phyloP scores from a whole-genome alignment of 1,140 invertebrate species.

The Lordiphosa clarofinis region DNA sequence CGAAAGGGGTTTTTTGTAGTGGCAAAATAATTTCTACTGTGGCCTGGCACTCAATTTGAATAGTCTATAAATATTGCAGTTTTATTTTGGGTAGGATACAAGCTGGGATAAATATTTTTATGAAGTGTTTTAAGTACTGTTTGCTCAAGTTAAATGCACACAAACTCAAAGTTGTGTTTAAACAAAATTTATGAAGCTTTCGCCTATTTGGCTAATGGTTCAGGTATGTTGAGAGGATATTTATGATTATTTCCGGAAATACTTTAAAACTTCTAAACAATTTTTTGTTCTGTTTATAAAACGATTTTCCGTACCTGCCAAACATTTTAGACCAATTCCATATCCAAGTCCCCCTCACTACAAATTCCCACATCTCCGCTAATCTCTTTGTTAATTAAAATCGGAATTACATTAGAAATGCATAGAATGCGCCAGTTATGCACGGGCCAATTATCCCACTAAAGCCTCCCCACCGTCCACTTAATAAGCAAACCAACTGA shows the following conservation, averaged over 20 bases:
- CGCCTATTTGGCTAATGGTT: too few relatives aligned
- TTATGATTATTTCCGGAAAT: too few relatives aligned
- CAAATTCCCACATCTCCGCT: constrained; percentile 1
- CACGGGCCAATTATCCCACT: constrained; percentile 34
- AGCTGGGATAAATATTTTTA: not conserved
- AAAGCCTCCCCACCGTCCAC: constrained; percentile 5
- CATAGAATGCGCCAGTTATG: constrained; percentile 17
- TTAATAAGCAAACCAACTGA: constrained; percentile 40
- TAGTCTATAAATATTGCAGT: constrained; percentile 27
- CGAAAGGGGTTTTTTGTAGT: constrained; percentile 33
- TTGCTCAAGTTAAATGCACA: too few relatives aligned
- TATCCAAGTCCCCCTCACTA: too few relatives aligned
- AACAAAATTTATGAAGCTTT: too few relatives aligned
- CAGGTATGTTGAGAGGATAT: too few relatives aligned
- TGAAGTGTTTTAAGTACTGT: too few relatives aligned
- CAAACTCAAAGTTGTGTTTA: too few relatives aligned
- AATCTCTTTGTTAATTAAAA: constrained; percentile 30
- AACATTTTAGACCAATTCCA: too few relatives aligned
- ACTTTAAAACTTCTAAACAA: too few relatives aligned
- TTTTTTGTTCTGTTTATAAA: too few relatives aligned
- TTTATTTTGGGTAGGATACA: not conserved
- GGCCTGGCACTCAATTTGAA: constrained; percentile 28
- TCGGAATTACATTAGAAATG: constrained; percentile 11
- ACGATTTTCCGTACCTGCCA: too few relatives aligned
- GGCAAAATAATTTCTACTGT: constrained; percentile 25